phyloP scores from a whole-genome alignment of 1,140 invertebrate species.

The Dendroctonus ponderosae region DNA sequence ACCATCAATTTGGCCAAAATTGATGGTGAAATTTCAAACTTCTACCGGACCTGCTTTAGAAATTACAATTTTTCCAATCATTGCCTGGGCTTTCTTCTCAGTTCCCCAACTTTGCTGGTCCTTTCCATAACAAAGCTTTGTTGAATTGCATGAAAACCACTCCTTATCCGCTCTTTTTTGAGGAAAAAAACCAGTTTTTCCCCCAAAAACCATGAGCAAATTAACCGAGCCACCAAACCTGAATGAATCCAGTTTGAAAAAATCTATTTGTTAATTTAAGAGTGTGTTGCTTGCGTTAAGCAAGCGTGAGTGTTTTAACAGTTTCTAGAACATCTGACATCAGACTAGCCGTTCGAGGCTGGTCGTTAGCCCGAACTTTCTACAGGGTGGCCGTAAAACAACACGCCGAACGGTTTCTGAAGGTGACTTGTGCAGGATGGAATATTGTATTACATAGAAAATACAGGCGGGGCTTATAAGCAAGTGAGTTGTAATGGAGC shows the following conservation, averaged over 20 bases:
- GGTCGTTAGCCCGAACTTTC: conserved; percentile 12
- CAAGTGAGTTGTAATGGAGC: neutral
- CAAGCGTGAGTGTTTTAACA: conserved; percentile 7
- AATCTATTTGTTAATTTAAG: neutral
- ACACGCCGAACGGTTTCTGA: conserved; percentile 1
- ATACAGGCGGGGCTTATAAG: neutral
- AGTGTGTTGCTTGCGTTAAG: neutral
- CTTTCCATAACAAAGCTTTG: too few species aligned
- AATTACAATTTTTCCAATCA: too few species aligned
- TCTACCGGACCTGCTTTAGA: too few species aligned
- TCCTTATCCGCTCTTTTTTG: neutral
- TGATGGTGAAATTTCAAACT: too few species aligned
- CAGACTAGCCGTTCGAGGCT: conserved; percentile 13
- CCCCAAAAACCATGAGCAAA: neutral
- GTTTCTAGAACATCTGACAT: conserved; percentile 21
- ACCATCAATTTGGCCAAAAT: too few species aligned
- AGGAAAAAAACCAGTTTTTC: neutral
- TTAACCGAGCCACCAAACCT: conserved; percentile 1
- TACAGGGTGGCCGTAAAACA: conserved; percentile 13
- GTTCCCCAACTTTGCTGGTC: too few species aligned
- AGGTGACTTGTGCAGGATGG: conserved; percentile 2
- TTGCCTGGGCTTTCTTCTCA: too few species aligned
- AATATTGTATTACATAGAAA: neutral
- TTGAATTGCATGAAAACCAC: neutral
- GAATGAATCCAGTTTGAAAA: neutral